phyloP scores from a whole-genome alignment of 2,113 vertebrate genomes.

The Pipa parva region DNA sequence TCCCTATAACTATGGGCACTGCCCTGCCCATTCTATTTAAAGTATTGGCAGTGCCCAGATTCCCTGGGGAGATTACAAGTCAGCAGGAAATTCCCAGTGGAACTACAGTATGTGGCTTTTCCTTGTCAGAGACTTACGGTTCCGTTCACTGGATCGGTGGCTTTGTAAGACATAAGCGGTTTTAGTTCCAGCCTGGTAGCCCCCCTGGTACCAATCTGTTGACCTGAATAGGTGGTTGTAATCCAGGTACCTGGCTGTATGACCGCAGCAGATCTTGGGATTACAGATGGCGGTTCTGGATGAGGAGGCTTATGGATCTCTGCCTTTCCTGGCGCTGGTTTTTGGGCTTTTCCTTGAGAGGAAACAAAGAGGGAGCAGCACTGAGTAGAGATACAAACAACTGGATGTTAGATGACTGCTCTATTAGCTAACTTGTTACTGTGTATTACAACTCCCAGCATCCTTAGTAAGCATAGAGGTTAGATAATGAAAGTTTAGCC shows the following conservation, averaged over 20 bases:
- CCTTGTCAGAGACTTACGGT: no score
- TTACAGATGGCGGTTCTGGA: slow-evolving; percentile 10
- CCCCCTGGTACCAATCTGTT: slow-evolving; percentile 69
- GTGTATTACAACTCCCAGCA: no score
- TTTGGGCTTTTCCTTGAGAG: slow-evolving; percentile 50
- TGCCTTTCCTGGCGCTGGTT: slow-evolving; percentile 34
- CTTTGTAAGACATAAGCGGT: slow-evolving; percentile 61
- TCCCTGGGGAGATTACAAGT: no score
- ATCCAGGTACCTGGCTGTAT: slow-evolving; percentile 68
- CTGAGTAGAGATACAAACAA: not conserved
- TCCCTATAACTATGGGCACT: no score
- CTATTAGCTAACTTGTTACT: no score
- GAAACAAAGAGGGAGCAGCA: not conserved
- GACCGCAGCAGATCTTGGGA: slow-evolving; percentile 6
- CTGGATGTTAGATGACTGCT: no score
- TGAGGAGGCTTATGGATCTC: slow-evolving; percentile 44
- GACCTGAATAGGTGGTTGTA: slow-evolving; percentile 77
- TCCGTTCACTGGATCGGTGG: slow-evolving; percentile 75
- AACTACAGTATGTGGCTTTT: no score
- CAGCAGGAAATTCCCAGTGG: no score
- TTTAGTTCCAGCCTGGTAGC: slow-evolving; percentile 52
- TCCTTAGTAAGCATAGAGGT: no score
- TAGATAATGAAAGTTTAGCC: no score
- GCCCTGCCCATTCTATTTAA: no score
- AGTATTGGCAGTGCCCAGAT: no score